These are phyloP conservation scores for Euthynnus affinis DNA, from an alignment of 2,797 vertebrate species.

Conservation along the genomic window DNA sequence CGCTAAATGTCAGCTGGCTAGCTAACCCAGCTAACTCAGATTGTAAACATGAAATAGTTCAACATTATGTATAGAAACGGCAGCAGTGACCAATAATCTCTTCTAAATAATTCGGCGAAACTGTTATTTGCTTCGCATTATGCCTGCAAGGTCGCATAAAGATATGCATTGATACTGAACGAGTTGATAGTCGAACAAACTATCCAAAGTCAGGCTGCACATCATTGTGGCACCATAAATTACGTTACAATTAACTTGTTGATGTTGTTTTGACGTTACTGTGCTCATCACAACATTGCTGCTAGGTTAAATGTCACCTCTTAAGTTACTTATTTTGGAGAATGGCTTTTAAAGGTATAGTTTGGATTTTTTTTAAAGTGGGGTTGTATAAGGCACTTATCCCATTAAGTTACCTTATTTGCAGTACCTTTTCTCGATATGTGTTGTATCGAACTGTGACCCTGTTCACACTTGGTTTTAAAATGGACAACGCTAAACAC, in stretches of 20 bases:
- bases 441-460: too few relatives aligned
- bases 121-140: neutral
- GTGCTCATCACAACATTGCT: neutral
- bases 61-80: neutral
- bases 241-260: neutral
- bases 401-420: too few relatives aligned
- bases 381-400: too few relatives aligned
- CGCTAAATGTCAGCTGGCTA: slow-evolving; percentile 31
- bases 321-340: neutral
- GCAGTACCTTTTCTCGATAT: too few relatives aligned
- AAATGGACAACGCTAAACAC: too few relatives aligned
- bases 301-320: neutral
- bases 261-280: neutral
- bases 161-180: too few relatives aligned
- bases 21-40: slow-evolving; percentile 10
- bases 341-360: neutral
- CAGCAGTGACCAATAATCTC: neutral
- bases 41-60: slow-evolving; percentile 28
- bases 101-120: neutral
- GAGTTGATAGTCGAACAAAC: neutral
- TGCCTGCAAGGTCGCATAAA: neutral
- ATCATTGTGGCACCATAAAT: neutral
- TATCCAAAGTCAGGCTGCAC: neutral
- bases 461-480: too few relatives aligned
- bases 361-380: too few relatives aligned